phyloP scores from a whole-genome alignment of 2,797 vertebrate species.

The Euthynnus affinis region DNA sequence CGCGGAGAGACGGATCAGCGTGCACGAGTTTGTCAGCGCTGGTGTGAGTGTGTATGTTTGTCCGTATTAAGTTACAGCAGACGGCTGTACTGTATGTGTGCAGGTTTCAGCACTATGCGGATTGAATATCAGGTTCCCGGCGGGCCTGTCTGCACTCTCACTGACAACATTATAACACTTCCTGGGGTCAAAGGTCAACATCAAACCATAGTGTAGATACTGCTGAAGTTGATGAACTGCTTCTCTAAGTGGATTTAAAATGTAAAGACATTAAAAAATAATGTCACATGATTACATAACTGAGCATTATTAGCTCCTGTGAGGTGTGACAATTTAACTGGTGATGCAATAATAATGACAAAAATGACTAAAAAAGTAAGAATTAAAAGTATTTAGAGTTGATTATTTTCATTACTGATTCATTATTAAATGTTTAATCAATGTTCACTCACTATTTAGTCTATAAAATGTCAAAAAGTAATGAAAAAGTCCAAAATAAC shows the following conservation, averaged over 20 bases:
- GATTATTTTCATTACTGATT: too few species aligned
- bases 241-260: neutral
- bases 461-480: too few species aligned
- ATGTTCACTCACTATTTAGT: too few species aligned
- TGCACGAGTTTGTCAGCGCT: too few species aligned
- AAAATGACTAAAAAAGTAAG: too few species aligned
- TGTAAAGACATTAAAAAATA: neutral
- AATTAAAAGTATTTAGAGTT: too few species aligned
- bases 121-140: neutral
- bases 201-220: neutral
- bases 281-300: neutral
- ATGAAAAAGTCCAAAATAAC: too few species aligned
- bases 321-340: too few species aligned
- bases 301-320: too few species aligned
- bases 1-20: too few species aligned
- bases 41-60: neutral
- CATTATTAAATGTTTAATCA: too few species aligned
- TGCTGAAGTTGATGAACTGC: neutral
- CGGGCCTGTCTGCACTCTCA: neutral
- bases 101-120: neutral
- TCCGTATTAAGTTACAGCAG: neutral
- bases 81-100: neutral
- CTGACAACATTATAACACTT: constrained; percentile 14
- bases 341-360: too few species aligned
- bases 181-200: constrained; percentile 15